These are phyloP conservation scores for Astreopora myriophthalma DNA, from an alignment of 64 coral and sea anemone species.

Conservation along the genomic window DNA sequence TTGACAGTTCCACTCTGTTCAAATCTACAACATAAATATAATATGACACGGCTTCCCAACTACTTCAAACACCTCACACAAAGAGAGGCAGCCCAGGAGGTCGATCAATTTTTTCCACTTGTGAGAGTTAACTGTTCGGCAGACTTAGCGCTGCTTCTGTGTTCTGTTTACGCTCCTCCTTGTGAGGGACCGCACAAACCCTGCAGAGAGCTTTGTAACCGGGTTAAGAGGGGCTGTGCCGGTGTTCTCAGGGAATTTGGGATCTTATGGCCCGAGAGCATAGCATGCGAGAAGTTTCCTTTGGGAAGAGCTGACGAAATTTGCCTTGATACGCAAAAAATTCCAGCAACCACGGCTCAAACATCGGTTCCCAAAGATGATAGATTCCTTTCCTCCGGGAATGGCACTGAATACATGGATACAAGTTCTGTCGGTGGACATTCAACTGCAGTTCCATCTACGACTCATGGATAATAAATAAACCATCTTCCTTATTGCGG, in stretches of 20 bases:
- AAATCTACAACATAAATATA: too few species aligned
- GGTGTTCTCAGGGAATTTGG: background rate
- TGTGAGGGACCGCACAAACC: constrained; percentile 15
- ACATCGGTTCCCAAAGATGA: too few species aligned
- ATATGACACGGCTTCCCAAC: constrained; percentile 63
- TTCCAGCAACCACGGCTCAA: too few species aligned
- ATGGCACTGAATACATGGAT: background rate
- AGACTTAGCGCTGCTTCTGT: constrained; percentile 37
- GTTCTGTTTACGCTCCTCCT: constrained; percentile 62
- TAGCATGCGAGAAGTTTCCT: too few species aligned
- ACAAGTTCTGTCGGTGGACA: background rate
- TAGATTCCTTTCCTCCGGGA: constrained; percentile 10
- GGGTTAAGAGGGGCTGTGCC: background rate
- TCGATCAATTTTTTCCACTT: constrained; percentile 44
- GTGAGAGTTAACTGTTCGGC: constrained; percentile 46
- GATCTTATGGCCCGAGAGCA: constrained; percentile 34
- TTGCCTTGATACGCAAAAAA: too few species aligned
- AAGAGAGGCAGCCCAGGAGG: background rate
- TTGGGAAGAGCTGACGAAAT: too few species aligned
- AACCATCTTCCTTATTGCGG: background rate
- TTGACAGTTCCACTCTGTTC: constrained; percentile 24
- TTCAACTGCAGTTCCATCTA: background rate
- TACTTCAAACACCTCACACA: constrained; percentile 54
- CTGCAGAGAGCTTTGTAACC: constrained; percentile 53
- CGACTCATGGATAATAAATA: background rate